Conservation (phyloP, 2,797 vertebrate species). For the Psittacula echo region DNA sequence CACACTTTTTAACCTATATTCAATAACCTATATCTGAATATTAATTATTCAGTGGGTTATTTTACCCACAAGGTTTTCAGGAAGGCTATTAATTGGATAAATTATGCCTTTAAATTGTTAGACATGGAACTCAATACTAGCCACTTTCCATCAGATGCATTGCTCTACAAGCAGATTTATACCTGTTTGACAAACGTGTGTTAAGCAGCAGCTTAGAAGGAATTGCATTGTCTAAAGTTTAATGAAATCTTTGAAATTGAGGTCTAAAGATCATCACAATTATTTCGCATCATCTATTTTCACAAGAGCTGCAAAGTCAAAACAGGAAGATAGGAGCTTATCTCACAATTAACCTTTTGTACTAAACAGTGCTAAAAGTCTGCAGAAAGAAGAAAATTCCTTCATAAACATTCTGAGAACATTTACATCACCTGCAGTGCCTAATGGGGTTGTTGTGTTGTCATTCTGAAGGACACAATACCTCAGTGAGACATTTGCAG, state of each 20-base stretch:
- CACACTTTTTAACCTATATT: background rate
- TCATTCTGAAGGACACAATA: background rate
- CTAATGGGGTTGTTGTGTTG: background rate
- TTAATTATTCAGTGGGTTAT: constrained; percentile 13
- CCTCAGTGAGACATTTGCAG: background rate
- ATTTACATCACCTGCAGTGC: background rate
- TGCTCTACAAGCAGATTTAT: background rate
- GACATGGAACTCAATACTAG: background rate
- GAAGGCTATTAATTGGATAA: background rate
- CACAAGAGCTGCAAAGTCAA: constrained; percentile 3
- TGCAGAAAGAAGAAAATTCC: background rate
- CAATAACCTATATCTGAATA: background rate
- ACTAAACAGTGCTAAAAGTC: background rate
- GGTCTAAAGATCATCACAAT: constrained; percentile 56
- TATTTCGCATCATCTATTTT: constrained; percentile 21
- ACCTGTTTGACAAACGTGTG: constrained; percentile 8
- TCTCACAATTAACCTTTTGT: constrained; percentile 62
- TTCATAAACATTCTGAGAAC: background rate
- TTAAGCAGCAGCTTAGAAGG: background rate
- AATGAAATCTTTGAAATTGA: constrained; percentile 60
- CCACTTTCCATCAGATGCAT: background rate
- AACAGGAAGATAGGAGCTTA: constrained; percentile 29
- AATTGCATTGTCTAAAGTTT: constrained; percentile 34
- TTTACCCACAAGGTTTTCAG: background rate
- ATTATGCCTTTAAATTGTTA: background rate